These are phyloP conservation scores for Taxidea taxus DNA, from an alignment of 2,113 vertebrate species.

Conservation along the genomic window DNA sequence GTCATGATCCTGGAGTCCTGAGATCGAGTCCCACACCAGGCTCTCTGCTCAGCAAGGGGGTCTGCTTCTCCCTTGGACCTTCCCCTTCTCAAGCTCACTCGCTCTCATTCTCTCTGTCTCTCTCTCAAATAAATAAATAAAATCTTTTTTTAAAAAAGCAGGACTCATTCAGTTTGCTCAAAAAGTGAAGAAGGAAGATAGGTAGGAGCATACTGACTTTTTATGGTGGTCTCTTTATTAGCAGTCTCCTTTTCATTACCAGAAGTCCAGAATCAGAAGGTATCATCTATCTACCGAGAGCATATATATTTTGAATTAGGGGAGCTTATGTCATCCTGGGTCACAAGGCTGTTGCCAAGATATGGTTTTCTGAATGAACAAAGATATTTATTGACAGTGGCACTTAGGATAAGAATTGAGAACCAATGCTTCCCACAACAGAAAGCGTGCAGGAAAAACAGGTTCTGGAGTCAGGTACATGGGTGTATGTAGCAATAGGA, in stretches of 20 bases:
- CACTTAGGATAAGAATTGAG: background rate
- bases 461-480: background rate
- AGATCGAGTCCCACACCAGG: too few relatives aligned
- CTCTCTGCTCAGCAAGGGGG: too few relatives aligned
- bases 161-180: background rate
- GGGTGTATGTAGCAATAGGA: background rate
- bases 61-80: too few relatives aligned
- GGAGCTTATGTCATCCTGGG: background rate
- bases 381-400: background rate
- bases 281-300: background rate
- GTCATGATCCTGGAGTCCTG: too few relatives aligned
- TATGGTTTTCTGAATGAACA: background rate
- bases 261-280: background rate
- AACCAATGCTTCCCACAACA: background rate
- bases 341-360: background rate
- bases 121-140: too few relatives aligned
- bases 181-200: background rate
- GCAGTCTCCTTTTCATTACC: background rate
- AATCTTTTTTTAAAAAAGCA: too few relatives aligned
- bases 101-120: too few relatives aligned
- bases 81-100: too few relatives aligned
- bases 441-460: background rate
- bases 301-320: background rate
- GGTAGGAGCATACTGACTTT: background rate
- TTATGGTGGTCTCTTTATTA: background rate